Percentiles rank a stretch among this genome's conserved stretches.
Conservation (phyloP, 92 coral and sea anemone species). For the Epizoanthus ramosus region DNA sequence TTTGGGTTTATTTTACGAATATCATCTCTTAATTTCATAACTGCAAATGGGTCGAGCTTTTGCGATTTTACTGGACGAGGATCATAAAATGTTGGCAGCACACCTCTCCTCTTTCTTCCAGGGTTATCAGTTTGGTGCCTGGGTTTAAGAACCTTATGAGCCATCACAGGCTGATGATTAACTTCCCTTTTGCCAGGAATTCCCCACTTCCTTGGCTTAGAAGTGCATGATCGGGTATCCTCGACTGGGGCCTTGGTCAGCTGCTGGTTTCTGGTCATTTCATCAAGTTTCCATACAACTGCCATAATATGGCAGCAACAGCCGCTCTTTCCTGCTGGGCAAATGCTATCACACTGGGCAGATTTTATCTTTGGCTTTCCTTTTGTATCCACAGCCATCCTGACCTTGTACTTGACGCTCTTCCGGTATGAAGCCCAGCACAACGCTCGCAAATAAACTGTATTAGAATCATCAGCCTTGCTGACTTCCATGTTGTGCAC, state of each 20-base stretch:
- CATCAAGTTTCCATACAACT: conserved; percentile 65
- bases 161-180: conserved; percentile 62
- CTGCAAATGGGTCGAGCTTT: conserved; percentile 51
- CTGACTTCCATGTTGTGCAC: conserved; percentile 61
- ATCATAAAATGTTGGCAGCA: conserved; percentile 51
- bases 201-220: conserved; percentile 81
- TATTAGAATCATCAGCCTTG: conserved; percentile 43
- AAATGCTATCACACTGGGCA: conserved; percentile 60
- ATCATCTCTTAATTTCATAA: conserved; percentile 53
- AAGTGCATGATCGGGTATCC: conserved; percentile 62
- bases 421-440: conserved; percentile 72
- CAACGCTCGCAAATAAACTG: conserved; percentile 60
- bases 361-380: conserved; percentile 64
- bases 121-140: conserved; percentile 57
- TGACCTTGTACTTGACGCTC: conserved; percentile 66
- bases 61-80: conserved; percentile 61
- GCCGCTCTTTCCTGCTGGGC: conserved; percentile 68
- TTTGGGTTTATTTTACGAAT: conserved; percentile 37
- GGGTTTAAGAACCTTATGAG: conserved; percentile 64
- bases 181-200: conserved; percentile 72
- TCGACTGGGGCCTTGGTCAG: neutral
- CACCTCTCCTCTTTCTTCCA: conserved; percentile 62
- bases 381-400: conserved; percentile 51
- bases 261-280: conserved; percentile 64
- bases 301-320: conserved; percentile 71